These are phyloP conservation scores for Argyrosomus regius DNA, from an alignment of 2,797 vertebrate genomes.

Conservation along the genomic window DNA sequence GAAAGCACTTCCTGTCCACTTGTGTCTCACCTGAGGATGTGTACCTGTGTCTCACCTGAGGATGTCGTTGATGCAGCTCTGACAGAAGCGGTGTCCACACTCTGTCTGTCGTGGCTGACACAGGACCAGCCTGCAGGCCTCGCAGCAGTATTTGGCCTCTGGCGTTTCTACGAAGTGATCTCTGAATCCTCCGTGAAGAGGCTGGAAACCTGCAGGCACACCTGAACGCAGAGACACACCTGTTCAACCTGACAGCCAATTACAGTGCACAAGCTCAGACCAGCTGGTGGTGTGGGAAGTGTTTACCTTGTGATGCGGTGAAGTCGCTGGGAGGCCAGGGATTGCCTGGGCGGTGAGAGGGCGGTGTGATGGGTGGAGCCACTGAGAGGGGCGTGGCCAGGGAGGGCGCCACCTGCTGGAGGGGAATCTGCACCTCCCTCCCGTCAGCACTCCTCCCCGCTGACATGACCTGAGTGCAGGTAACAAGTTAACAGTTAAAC, in stretches of 20 bases:
- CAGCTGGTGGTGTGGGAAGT: background rate
- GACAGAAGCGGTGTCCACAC: slow-evolving; percentile 97
- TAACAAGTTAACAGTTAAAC: no score
- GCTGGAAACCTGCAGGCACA: slow-evolving; percentile 82
- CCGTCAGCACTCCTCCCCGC: slow-evolving; percentile 90
- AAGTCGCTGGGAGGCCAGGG: slow-evolving; percentile 81
- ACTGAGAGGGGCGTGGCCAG: slow-evolving; percentile 74
- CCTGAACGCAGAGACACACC: slow-evolving; percentile 39
- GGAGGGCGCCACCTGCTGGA: slow-evolving; percentile 90
- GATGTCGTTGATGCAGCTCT: slow-evolving; percentile 92
- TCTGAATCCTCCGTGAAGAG: slow-evolving; percentile 93
- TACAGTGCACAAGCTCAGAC: background rate
- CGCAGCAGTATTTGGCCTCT: slow-evolving; percentile 97
- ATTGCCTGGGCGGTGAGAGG: slow-evolving; percentile 72
- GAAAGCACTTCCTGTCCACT: background rate
- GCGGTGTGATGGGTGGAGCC: slow-evolving; percentile 77
- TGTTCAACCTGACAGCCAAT: background rate
- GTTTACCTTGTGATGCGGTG: slow-evolving; percentile 60
- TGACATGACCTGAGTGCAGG: slow-evolving; percentile 89
- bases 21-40: background rate
- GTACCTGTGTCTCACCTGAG: slow-evolving; percentile 85
- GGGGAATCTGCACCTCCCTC: slow-evolving; percentile 86
- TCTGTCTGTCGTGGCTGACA: slow-evolving; percentile 95
- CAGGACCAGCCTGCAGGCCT: slow-evolving; percentile 93
- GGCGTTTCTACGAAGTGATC: slow-evolving; percentile 92